phyloP scores from a whole-genome alignment of 2,888 invertebrate species.

The Rugalucina vietnamica region DNA sequence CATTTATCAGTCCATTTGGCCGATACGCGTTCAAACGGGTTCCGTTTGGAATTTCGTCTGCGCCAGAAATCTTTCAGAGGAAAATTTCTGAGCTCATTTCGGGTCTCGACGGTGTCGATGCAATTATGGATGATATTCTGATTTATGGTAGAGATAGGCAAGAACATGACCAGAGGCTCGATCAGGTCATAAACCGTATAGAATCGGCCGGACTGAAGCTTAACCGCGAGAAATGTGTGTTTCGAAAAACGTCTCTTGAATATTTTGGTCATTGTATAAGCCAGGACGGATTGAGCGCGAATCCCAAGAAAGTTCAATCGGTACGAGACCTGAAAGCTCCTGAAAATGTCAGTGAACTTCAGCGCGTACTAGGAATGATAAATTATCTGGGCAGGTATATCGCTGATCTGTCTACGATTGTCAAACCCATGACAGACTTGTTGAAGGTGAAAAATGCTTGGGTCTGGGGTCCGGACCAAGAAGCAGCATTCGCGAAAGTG shows the following conservation, averaged over 20 bases:
- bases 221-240: slow-evolving; percentile 57
- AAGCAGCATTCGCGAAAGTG: slow-evolving; percentile 49
- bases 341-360: slow-evolving; percentile 27
- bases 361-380: slow-evolving; percentile 25
- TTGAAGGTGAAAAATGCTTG: slow-evolving; percentile 39
- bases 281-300: slow-evolving; percentile 36
- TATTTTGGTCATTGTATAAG: slow-evolving; percentile 56
- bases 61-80: slow-evolving; percentile 44
- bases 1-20: slow-evolving; percentile 51
- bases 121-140: slow-evolving; percentile 54
- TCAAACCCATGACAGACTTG: slow-evolving; percentile 47
- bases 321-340: slow-evolving; percentile 25
- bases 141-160: slow-evolving; percentile 32
- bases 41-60: slow-evolving; percentile 51
- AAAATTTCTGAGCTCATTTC: slow-evolving; percentile 37
- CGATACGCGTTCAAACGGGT: slow-evolving; percentile 43
- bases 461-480: slow-evolving; percentile 40
- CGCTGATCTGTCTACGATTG: slow-evolving; percentile 44
- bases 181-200: slow-evolving; percentile 27
- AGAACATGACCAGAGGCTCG: slow-evolving; percentile 47
- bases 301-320: slow-evolving; percentile 43
- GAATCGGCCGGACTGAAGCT: slow-evolving; percentile 54
- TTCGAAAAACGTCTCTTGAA: slow-evolving; percentile 32
- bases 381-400: slow-evolving; percentile 27
- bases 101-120: slow-evolving; percentile 44